phyloP scores from a whole-genome alignment of 92 coral and sea anemone species.

The Siderastrea siderea region DNA sequence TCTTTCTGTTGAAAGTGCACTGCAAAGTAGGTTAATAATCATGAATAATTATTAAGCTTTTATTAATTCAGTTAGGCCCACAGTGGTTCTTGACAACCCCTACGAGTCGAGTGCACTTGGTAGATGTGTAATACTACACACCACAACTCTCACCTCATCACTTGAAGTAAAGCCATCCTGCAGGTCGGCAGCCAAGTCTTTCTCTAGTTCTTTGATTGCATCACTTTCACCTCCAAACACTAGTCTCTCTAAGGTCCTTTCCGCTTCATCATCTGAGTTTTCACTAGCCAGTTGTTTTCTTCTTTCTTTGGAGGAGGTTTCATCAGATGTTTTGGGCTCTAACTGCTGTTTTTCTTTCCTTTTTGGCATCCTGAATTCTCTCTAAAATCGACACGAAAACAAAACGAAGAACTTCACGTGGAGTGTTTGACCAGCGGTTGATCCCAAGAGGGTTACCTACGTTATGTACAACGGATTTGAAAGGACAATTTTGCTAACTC shows the following conservation, averaged over 20 bases:
- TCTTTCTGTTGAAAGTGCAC: no score
- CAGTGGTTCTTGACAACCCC: no score
- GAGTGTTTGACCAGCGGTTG: constrained; percentile 3
- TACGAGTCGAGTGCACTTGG: no score
- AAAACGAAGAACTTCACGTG: constrained; percentile 15
- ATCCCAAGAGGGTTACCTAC: not conserved
- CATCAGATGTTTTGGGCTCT: constrained; percentile 46
- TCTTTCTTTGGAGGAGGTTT: constrained; percentile 10
- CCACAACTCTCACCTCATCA: constrained; percentile 23
- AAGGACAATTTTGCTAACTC: not conserved
- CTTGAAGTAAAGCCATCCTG: not conserved
- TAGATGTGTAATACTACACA: no score
- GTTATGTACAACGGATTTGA: not conserved
- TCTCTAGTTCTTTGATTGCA: constrained; percentile 55
- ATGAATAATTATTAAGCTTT: no score
- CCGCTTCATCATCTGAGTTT: constrained; percentile 67
- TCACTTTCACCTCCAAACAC: constrained; percentile 85
- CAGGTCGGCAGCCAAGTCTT: constrained; percentile 14
- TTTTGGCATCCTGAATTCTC: constrained; percentile 71
- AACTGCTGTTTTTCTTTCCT: constrained; percentile 75
- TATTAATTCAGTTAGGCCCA: no score
- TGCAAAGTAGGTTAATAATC: no score
- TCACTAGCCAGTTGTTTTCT: constrained; percentile 52
- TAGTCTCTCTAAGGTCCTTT: constrained; percentile 78
- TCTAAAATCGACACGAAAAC: not conserved